Evolutionary conservation across 2,888 invertebrate species (phyloP).

Genomic region (Apotomis betuletana): DNA sequence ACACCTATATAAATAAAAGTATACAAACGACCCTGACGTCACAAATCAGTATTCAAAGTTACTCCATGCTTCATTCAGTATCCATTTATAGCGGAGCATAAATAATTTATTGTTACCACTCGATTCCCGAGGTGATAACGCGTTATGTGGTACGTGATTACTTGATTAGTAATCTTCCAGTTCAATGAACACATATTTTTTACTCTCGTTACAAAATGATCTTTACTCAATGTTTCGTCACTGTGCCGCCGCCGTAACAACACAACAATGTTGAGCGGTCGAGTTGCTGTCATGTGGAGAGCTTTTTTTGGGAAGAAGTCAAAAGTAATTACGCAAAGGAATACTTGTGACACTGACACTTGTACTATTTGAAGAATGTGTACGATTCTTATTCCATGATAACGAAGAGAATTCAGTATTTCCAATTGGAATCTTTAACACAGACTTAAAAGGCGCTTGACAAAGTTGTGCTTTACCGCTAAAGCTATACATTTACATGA

Average conservation of each 20-base stretch:
- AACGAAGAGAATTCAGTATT: not conserved
- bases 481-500: conserved; percentile 18
- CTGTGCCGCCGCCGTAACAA: not conserved
- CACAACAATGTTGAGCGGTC: not conserved
- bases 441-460: not conserved
- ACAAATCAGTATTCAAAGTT: conserved; percentile 31
- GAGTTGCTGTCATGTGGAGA: not conserved
- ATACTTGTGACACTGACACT: not conserved
- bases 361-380: too few species aligned
- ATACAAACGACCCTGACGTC: conserved; percentile 15
- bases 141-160: conserved; percentile 33
- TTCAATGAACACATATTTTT: conserved; percentile 38
- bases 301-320: conserved; percentile 17
- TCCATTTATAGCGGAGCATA: conserved; percentile 33
- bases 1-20: not conserved
- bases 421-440: not conserved
- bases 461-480: conserved; percentile 20
- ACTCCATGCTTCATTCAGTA: conserved; percentile 26
- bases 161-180: conserved; percentile 39
- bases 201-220: conserved; percentile 29
- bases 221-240: conserved; percentile 19
- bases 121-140: conserved; percentile 40
- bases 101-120: conserved; percentile 34
- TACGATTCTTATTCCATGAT: too few species aligned
- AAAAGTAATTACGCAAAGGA: conserved; percentile 3